A percentile compares a stretch with the other conserved stretches of the same genome.
phyloP scores from a whole-genome alignment of 2,113 vertebrate genomes.

The Bos javanicus region DNA sequence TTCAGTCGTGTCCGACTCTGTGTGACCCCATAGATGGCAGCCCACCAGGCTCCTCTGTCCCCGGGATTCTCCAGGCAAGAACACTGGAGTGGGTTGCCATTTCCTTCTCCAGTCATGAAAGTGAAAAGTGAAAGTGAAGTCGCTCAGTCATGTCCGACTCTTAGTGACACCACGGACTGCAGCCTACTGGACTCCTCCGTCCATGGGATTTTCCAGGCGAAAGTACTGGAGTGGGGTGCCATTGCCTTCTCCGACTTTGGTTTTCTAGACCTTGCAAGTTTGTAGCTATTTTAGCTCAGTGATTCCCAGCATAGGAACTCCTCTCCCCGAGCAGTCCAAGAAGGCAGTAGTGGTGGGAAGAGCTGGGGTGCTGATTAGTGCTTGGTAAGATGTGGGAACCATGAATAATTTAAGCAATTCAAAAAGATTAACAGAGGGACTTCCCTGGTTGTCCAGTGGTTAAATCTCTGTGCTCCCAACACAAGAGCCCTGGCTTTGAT shows the following conservation, averaged over 20 bases:
- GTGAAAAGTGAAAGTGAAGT: too few species aligned
- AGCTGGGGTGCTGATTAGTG: neutral
- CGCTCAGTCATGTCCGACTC: too few species aligned
- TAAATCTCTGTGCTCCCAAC: neutral
- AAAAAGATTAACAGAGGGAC: neutral
- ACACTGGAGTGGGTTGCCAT: too few species aligned
- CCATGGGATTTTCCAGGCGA: too few species aligned
- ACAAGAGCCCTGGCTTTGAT: neutral
- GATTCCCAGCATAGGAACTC: neutral
- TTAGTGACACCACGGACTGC: too few species aligned
- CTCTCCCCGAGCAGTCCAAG: neutral
- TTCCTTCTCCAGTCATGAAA: too few species aligned
- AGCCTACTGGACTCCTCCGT: too few species aligned
- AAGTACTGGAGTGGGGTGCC: too few species aligned
- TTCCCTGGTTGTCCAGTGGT: neutral
- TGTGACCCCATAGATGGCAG: too few species aligned
- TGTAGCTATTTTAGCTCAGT: neutral
- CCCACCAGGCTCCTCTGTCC: fast-evolving
- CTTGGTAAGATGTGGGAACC: neutral
- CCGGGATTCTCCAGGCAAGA: too few species aligned
- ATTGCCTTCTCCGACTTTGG: too few species aligned
- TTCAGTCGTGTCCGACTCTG: too few species aligned
- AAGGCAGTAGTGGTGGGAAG: neutral
- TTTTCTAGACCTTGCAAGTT: neutral
- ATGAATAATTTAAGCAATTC: neutral